Conservation (phyloP, 2,113 vertebrate species). For the Pongo pygmaeus region DNA sequence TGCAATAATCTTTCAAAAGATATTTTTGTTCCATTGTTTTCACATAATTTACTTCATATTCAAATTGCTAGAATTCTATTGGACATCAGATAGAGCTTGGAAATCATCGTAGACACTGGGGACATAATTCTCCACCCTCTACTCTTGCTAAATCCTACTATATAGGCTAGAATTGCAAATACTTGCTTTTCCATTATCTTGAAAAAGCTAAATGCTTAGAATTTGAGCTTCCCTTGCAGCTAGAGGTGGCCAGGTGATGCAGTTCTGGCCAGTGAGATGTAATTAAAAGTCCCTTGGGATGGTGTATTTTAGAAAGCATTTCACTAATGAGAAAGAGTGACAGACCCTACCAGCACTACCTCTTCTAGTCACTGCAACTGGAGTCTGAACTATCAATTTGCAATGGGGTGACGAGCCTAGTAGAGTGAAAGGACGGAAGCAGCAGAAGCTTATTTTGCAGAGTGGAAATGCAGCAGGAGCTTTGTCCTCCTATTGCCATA, state of each 20-base stretch:
- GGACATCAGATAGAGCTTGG: not conserved
- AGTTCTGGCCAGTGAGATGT: not conserved
- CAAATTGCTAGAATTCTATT: not conserved
- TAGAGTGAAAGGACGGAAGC: not conserved
- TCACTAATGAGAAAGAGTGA: not conserved
- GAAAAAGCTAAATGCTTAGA: not conserved
- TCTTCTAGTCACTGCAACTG: not conserved
- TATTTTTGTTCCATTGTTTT: not conserved
- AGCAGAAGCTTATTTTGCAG: not conserved
- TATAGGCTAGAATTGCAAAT: not conserved
- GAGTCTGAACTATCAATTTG: not conserved
- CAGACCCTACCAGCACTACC: not conserved
- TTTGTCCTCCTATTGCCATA: not conserved
- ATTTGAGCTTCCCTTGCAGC: slow-evolving; percentile 21
- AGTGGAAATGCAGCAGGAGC: not conserved
- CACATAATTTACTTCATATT: not conserved
- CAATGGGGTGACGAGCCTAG: not conserved
- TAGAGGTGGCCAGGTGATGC: not conserved
- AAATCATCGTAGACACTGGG: not conserved
- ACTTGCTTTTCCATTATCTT: not conserved
- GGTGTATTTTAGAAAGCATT: not conserved
- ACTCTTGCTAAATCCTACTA: not conserved
- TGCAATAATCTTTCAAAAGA: slow-evolving; percentile 27
- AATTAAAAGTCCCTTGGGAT: not conserved
- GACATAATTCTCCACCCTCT: not conserved